Percentiles rank a stretch among this genome's conserved stretches.
These are phyloP conservation scores for Chiroxiphia lanceolata DNA, from an alignment of 2,797 vertebrate genomes.

Conservation along the genomic window DNA sequence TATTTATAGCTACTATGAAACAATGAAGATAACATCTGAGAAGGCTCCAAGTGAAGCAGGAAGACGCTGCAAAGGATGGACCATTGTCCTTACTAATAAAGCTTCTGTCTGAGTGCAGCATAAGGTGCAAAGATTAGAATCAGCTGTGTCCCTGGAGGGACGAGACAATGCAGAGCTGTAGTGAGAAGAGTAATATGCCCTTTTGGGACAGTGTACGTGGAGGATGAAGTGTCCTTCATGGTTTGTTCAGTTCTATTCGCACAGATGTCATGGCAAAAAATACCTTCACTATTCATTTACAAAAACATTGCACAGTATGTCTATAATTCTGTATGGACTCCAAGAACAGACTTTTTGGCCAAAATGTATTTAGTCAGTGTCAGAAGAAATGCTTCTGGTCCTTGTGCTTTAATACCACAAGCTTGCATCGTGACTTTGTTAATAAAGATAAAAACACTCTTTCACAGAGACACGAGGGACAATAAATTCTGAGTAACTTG, in stretches of 20 bases:
- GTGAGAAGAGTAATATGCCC: background rate
- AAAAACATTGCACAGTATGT: background rate
- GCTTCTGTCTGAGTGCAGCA: slow-evolving; percentile 15
- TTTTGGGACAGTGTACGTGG: background rate
- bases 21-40: slow-evolving; percentile 64
- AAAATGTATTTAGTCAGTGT: background rate
- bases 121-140: slow-evolving; percentile 52
- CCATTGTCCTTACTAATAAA: slow-evolving; percentile 59
- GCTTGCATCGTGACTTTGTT: background rate
- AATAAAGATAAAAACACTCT: background rate
- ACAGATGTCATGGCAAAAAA: slow-evolving; percentile 10
- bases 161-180: slow-evolving; percentile 19
- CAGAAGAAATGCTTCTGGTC: background rate
- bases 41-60: slow-evolving; percentile 60
- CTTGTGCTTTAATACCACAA: background rate
- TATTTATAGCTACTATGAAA: slow-evolving; percentile 61
- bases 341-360: background rate
- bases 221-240: background rate
- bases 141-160: slow-evolving; percentile 42
- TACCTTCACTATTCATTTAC: background rate
- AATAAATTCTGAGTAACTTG: background rate
- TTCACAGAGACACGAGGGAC: background rate
- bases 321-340: background rate
- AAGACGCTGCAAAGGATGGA: slow-evolving; percentile 56
- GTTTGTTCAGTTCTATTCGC: background rate